These are phyloP conservation scores for Corticium candelabrum DNA, from an alignment of 37 sponge, comb jelly and placozoan species.

Conservation along the genomic window DNA sequence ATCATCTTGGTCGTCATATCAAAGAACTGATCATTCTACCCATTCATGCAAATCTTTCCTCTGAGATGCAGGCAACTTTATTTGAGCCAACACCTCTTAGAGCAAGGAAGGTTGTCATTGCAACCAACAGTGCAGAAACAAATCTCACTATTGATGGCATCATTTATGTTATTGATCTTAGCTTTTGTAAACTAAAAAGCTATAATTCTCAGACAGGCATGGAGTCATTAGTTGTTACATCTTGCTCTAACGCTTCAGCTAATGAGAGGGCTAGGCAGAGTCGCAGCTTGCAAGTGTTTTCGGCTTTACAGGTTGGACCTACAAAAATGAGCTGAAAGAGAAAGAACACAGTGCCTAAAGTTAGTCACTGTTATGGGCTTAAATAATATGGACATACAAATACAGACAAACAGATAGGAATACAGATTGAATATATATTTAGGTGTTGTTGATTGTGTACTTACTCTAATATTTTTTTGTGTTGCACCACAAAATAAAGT, in stretches of 20 bases:
- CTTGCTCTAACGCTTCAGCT: constrained; percentile 64
- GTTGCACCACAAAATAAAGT: too few relatives aligned
- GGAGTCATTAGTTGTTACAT: constrained; percentile 80
- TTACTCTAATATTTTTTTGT: too few relatives aligned
- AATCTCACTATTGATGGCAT: too few relatives aligned
- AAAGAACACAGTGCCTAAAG: constrained; percentile 88
- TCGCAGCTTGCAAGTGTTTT: constrained; percentile 94
- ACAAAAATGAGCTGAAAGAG: constrained; percentile 89
- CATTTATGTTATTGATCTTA: constrained; percentile 96
- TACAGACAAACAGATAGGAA: too few relatives aligned
- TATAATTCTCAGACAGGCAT: constrained; percentile 72
- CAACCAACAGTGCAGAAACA: too few relatives aligned
- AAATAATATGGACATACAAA: too few relatives aligned
- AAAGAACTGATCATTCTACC: constrained; percentile 84
- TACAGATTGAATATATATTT: too few relatives aligned
- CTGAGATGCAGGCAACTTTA: constrained; percentile 97
- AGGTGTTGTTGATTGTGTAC: too few relatives aligned
- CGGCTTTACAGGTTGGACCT: constrained; percentile 87
- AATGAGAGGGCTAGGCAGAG: constrained; percentile 92
- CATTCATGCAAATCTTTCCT: constrained; percentile 93
- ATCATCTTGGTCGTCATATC: constrained; percentile 78
- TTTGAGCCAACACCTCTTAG: constrained; percentile 98
- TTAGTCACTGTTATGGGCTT: too few relatives aligned
- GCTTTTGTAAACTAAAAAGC: constrained; percentile 89
- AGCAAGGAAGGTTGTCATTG: constrained; percentile 80